Conservation (phyloP, 2,797 vertebrate genomes). For the Myoxocephalus aenaeus region DNA sequence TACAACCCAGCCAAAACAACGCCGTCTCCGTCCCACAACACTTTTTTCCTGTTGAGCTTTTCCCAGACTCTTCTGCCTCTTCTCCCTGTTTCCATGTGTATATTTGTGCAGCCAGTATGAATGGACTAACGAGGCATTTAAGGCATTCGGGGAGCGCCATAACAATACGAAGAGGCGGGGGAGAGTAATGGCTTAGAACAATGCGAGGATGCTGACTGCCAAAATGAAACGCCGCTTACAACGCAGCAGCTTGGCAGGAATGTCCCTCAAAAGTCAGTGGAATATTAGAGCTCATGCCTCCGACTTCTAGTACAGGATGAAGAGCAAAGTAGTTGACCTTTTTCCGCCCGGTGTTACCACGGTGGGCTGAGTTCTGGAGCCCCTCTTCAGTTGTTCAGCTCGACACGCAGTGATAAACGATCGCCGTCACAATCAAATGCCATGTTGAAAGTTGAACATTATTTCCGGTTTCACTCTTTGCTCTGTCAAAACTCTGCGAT, state of each 20-base stretch:
- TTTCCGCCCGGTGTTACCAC: neutral
- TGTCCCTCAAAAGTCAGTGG: neutral
- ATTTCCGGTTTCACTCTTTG: neutral
- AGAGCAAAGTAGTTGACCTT: neutral
- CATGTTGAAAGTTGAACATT: neutral
- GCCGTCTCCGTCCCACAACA: neutral
- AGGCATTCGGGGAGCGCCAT: conserved; percentile 31
- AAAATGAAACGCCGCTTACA: neutral
- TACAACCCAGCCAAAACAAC: conserved; percentile 22
- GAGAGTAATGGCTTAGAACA: conserved; percentile 60
- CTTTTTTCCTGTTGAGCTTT: conserved; percentile 47
- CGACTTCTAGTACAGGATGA: neutral
- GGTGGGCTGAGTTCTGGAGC: neutral
- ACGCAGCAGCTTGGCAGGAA: neutral
- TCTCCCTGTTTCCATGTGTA: conserved; percentile 33
- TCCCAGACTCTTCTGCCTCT: conserved; percentile 23
- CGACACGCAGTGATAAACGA: neutral
- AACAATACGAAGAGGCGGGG: conserved; percentile 30
- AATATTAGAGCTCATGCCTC: neutral
- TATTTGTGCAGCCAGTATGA: conserved; percentile 60
- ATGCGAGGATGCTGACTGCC: conserved; percentile 55
- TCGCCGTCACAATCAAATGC: neutral
- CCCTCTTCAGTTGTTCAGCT: neutral
- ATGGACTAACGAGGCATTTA: conserved; percentile 24
- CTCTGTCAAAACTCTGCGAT: neutral